A percentile compares a stretch with the other conserved stretches of the same genome.
phyloP scores from a whole-genome alignment of 2,113 vertebrate genomes.

The Scomber colias region DNA sequence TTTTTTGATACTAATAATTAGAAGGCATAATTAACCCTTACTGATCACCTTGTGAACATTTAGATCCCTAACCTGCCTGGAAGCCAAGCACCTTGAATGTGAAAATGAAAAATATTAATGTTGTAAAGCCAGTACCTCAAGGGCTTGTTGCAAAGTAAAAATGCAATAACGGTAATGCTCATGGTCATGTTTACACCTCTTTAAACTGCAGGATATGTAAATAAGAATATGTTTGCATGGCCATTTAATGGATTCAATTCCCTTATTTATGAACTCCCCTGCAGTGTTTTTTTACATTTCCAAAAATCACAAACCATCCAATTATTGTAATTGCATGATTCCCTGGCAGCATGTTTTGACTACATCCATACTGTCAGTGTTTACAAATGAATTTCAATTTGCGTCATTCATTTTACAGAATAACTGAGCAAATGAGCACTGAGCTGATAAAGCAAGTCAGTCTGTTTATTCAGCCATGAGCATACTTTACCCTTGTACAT shows the following conservation, averaged over 20 bases:
- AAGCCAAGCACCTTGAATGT: slow-evolving; percentile 19
- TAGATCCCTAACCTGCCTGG: not conserved
- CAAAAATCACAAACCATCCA: slow-evolving; percentile 27
- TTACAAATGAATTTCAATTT: slow-evolving; percentile 3
- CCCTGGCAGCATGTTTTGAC: not conserved
- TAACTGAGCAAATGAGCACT: not conserved
- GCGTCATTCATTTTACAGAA: slow-evolving; percentile 3
- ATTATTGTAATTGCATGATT: slow-evolving; percentile 16
- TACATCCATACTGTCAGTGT: not conserved
- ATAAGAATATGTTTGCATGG: slow-evolving; percentile 27
- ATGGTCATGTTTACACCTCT: slow-evolving; percentile 1
- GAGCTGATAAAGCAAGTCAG: not conserved
- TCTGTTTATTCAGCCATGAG: not conserved
- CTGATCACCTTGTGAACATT: not conserved
- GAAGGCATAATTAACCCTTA: not conserved
- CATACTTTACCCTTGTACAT: not conserved
- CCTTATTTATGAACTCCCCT: slow-evolving; percentile 20
- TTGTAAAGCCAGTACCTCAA: not conserved
- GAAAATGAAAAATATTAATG: slow-evolving; percentile 1
- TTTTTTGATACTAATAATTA: not conserved
- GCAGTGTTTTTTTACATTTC: not conserved
- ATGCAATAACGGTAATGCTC: slow-evolving; percentile 28
- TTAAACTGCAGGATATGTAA: slow-evolving; percentile 21
- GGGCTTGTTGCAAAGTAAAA: slow-evolving; percentile 16
- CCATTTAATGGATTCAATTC: not conserved